Percentiles rank a stretch among this genome's conserved stretches.
phyloP scores from a whole-genome alignment of 1,140 invertebrate species.

The Capitella teleta region DNA sequence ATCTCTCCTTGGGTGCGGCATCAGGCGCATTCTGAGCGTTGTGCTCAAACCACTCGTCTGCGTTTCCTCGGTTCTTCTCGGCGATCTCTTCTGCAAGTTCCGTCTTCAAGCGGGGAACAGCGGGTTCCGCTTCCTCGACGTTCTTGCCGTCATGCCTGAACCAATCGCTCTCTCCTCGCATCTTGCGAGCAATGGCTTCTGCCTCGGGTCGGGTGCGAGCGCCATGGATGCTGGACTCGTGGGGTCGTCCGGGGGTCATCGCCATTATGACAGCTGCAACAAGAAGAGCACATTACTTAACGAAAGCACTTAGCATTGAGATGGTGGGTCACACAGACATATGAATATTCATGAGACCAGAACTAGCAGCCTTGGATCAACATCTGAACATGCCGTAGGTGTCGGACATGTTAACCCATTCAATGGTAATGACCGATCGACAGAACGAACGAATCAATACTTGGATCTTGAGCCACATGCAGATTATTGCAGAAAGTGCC shows the following conservation, averaged over 20 bases:
- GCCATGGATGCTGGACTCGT: constrained; percentile 4
- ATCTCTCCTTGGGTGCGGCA: not conserved
- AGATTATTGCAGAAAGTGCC: no score
- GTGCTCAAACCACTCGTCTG: constrained; percentile 7
- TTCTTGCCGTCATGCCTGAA: constrained; percentile 12
- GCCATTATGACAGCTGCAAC: no score
- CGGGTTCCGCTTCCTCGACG: not conserved
- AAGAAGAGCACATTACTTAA: no score
- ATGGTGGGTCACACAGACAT: no score
- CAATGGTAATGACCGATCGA: no score
- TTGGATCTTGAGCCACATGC: no score
- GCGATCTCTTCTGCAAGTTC: constrained; percentile 2
- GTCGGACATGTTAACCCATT: no score
- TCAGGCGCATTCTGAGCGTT: constrained; percentile 3
- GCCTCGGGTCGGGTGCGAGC: constrained; percentile 10
- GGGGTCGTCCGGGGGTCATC: constrained; percentile 3
- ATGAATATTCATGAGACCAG: no score
- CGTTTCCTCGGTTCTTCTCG: constrained; percentile 2
- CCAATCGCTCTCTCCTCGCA: constrained; percentile 3
- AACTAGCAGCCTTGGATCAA: no score
- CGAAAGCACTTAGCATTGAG: no score
- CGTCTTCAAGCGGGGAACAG: not conserved
- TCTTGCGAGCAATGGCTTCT: not conserved
- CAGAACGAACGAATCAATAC: no score
- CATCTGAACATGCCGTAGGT: no score